A percentile compares a stretch with the other conserved stretches of the same genome.
Evolutionary conservation across 53 echinoderm and acorn worm species (phyloP).

Genomic region (Henricia sp.): DNA sequence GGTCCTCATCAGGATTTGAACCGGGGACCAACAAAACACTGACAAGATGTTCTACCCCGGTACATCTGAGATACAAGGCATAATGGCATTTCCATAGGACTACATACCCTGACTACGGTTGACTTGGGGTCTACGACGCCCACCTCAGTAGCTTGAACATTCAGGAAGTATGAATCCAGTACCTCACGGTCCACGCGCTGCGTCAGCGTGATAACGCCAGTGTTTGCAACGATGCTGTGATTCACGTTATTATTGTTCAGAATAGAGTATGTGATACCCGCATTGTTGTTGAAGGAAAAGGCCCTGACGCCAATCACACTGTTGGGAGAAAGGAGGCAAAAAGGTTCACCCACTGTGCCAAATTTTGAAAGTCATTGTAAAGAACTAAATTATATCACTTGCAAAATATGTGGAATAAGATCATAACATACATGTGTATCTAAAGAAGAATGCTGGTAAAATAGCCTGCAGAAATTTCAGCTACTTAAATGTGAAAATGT

Average conservation of each 20-base stretch:
- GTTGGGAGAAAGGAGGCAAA: neutral
- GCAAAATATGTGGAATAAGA: too few species aligned
- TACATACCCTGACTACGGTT: slow-evolving; percentile 75
- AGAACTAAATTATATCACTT: too few species aligned
- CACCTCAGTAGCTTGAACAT: slow-evolving; percentile 73
- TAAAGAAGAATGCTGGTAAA: too few species aligned
- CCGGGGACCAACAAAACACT: too few species aligned
- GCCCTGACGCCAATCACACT: slow-evolving; percentile 65
- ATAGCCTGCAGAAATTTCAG: too few species aligned
- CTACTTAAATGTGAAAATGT: too few species aligned
- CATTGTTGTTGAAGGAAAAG: slow-evolving; percentile 65
- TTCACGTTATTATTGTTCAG: neutral
- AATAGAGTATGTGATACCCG: slow-evolving; percentile 20
- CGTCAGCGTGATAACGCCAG: slow-evolving; percentile 74
- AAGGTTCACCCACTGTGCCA: neutral
- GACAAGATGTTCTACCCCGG: too few species aligned
- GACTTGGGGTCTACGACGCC: slow-evolving; percentile 30
- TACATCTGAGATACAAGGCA: too few species aligned
- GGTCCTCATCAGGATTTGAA: too few species aligned
- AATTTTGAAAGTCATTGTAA: too few species aligned
- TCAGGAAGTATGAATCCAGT: slow-evolving; percentile 64
- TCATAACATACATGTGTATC: too few species aligned
- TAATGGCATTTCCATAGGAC: too few species aligned
- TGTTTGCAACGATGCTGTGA: slow-evolving; percentile 58
- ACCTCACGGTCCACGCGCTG: slow-evolving; percentile 56